Conservation (phyloP, 2,797 vertebrate species). For the Macropodus opercularis region DNA sequence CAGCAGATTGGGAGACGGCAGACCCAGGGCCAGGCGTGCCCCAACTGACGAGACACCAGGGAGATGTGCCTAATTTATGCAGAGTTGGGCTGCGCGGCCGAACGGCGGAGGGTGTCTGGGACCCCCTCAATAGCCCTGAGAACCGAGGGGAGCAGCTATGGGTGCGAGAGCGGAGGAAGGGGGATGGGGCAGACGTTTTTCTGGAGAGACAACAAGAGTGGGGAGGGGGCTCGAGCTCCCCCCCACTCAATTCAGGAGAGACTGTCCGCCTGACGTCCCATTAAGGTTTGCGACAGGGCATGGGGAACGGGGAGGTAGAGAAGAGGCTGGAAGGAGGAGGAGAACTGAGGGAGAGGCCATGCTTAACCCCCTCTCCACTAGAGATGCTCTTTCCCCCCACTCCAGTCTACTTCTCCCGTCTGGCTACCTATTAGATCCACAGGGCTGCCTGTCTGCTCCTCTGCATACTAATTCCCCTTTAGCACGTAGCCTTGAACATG, state of each 20-base stretch:
- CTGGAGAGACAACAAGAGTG: slow-evolving; percentile 36
- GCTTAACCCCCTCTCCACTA: slow-evolving; percentile 42
- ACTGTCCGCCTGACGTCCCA: slow-evolving; percentile 79
- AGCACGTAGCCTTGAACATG: slow-evolving; percentile 62
- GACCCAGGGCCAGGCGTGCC: slow-evolving; percentile 55
- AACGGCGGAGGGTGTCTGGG: slow-evolving; percentile 68
- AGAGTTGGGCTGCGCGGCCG: slow-evolving; percentile 71
- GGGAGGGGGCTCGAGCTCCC: slow-evolving; percentile 34
- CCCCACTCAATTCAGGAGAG: slow-evolving; percentile 69
- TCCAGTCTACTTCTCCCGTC: slow-evolving; percentile 66
- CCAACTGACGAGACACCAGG: slow-evolving; percentile 72
- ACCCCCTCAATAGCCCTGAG: slow-evolving; percentile 72
- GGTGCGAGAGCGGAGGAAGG: slow-evolving; percentile 51
- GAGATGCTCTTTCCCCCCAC: slow-evolving; percentile 44
- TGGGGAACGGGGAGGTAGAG: slow-evolving; percentile 55
- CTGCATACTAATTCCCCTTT: slow-evolving; percentile 81
- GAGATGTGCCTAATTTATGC: slow-evolving; percentile 79
- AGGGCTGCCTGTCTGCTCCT: slow-evolving; percentile 66
- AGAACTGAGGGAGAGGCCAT: slow-evolving; percentile 38
- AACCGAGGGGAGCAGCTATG: slow-evolving; percentile 60
- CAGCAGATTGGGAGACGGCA: slow-evolving; percentile 69
- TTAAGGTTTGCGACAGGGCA: slow-evolving; percentile 76
- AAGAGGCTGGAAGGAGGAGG: slow-evolving; percentile 44
- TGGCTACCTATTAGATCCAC: slow-evolving; percentile 73
- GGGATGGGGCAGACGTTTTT: slow-evolving; percentile 47